phyloP scores from a whole-genome alignment of 1,140 invertebrate species.

The Dysdera silvatica region DNA sequence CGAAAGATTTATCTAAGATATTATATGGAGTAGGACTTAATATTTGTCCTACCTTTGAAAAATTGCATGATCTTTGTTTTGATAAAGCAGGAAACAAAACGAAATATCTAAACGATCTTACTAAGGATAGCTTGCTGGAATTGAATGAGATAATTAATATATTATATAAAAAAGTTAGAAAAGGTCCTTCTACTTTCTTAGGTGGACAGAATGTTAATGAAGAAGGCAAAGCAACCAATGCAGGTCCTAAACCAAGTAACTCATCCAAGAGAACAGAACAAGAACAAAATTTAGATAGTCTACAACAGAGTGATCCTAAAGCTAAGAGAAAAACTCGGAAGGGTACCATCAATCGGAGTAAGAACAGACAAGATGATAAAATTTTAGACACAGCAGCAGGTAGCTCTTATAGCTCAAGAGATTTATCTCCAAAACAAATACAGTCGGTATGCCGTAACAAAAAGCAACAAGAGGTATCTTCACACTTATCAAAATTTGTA shows the following conservation, averaged over 20 bases:
- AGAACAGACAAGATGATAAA: background rate
- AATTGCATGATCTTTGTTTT: conserved; percentile 9
- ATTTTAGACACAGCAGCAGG: background rate
- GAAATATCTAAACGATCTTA: conserved; percentile 6
- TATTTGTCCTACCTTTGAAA: conserved; percentile 6
- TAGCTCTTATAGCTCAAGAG: background rate
- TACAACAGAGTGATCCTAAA: conserved; percentile 6
- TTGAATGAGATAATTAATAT: conserved; percentile 1
- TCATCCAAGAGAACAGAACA: conserved; percentile 8
- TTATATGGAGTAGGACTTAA: conserved; percentile 2
- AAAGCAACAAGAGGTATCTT: conserved; percentile 6
- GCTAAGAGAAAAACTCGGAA: conserved; percentile 15
- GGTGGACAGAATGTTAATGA: background rate
- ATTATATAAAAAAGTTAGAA: conserved; percentile 6
- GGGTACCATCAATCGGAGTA: conserved; percentile 8
- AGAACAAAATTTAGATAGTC: conserved; percentile 13
- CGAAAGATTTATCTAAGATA: conserved; percentile 4
- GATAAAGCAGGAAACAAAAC: conserved; percentile 12
- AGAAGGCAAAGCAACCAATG: conserved; percentile 1
- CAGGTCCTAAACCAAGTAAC: background rate
- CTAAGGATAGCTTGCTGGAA: background rate
- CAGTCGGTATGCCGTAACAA: background rate
- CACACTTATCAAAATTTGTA: background rate
- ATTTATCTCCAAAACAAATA: conserved; percentile 5
- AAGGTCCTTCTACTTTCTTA: conserved; percentile 3